Percentiles rank a stretch among this genome's conserved stretches.
Conservation (phyloP, 2,888 invertebrate genomes). For the Diplazon laetatorius region DNA sequence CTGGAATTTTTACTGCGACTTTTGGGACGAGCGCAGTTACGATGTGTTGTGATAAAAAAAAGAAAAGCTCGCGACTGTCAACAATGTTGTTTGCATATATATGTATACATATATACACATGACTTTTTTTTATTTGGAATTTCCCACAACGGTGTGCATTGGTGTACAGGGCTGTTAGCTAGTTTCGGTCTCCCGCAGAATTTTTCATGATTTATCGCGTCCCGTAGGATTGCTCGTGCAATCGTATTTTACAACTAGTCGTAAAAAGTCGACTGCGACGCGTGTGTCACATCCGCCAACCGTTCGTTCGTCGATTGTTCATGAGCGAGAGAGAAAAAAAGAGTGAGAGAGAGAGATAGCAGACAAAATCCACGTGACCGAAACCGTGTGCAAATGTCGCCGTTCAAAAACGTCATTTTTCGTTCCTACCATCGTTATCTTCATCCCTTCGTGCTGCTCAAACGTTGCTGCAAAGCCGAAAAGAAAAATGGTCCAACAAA, state of each 20-base stretch:
- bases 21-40: background rate
- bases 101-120: slow-evolving; percentile 26
- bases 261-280: slow-evolving; percentile 47
- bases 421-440: background rate
- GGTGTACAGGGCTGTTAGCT: slow-evolving; percentile 23
- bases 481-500: too few relatives aligned
- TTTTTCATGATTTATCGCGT: slow-evolving; percentile 46
- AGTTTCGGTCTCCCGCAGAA: slow-evolving; percentile 24
- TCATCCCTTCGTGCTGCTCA: too few relatives aligned
- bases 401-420: background rate
- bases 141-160: slow-evolving; percentile 16
- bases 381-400: background rate
- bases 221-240: slow-evolving; percentile 31
- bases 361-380: slow-evolving; percentile 22
- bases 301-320: slow-evolving; percentile 21
- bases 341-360: background rate
- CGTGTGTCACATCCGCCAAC: slow-evolving; percentile 28
- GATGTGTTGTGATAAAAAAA: background rate
- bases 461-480: too few relatives aligned
- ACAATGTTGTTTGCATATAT: background rate
- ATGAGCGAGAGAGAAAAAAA: background rate
- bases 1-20: background rate
- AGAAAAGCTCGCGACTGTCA: slow-evolving; percentile 7
- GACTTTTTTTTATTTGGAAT: slow-evolving; percentile 23
- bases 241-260: slow-evolving; percentile 57